A percentile compares a stretch with the other conserved stretches of the same genome.
phyloP scores from a whole-genome alignment of 2,797 vertebrate species.

The Loris lydekkerianus region DNA sequence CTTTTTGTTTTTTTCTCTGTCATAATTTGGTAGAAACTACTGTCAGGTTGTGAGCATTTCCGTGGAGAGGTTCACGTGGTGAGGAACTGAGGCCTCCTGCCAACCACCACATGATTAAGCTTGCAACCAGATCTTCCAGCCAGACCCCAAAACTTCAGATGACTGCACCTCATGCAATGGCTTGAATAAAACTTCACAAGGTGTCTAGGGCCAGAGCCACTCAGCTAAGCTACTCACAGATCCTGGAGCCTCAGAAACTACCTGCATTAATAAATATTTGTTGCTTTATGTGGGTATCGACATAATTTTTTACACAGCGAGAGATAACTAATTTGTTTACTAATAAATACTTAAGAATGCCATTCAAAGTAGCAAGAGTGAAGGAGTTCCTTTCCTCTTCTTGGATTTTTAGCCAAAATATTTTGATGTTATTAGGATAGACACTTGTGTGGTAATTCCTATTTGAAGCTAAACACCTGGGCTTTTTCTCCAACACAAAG shows the following conservation, averaged over 20 bases:
- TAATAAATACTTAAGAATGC: not conserved
- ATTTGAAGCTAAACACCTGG: conserved; percentile 59
- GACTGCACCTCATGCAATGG: not conserved
- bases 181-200: not conserved
- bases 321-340: not conserved
- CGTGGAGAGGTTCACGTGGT: not conserved
- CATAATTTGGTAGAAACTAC: not conserved
- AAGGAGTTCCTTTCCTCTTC: not conserved
- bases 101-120: not conserved
- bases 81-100: not conserved
- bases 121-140: not conserved
- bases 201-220: not conserved
- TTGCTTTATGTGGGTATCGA: not conserved
- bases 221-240: not conserved
- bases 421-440: conserved; percentile 45
- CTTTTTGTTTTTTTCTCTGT: not conserved
- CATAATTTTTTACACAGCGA: not conserved
- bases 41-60: not conserved
- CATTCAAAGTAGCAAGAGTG: not conserved
- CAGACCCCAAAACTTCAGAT: not conserved
- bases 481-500: conserved; percentile 45
- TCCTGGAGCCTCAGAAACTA: not conserved
- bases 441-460: conserved; percentile 37
- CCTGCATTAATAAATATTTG: not conserved
- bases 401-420: not conserved